These are phyloP conservation scores for Ceratoteleas bidentatus DNA, from an alignment of 1,140 invertebrate genomes.

Conservation along the genomic window DNA sequence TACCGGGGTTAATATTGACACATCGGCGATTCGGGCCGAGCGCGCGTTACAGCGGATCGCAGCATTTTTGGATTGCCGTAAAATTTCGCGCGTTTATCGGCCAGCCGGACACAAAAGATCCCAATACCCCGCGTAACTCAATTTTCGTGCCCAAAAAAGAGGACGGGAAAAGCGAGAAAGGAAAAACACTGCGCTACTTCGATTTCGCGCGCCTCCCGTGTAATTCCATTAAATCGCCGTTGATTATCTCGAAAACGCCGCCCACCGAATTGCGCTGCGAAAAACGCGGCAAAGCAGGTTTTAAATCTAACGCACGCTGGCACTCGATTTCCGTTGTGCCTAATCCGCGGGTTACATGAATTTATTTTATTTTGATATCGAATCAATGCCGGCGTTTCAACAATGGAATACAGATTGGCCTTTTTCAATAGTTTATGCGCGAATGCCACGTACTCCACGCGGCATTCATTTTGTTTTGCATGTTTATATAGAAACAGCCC, in stretches of 20 bases:
- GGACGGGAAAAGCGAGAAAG: too few species aligned
- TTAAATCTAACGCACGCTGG: slow-evolving; percentile 14
- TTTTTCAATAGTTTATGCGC: slow-evolving; percentile 57
- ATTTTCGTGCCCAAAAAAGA: neutral
- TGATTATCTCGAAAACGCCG: slow-evolving; percentile 1
- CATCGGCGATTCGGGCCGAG: too few species aligned
- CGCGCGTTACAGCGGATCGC: too few species aligned
- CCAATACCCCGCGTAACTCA: neutral
- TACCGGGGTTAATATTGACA: too few species aligned
- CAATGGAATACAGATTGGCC: slow-evolving; percentile 61
- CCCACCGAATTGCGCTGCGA: neutral
- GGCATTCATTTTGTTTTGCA: slow-evolving; percentile 50
- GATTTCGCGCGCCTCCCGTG: neutral
- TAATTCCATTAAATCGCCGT: neutral
- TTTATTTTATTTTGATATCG: slow-evolving; percentile 59
- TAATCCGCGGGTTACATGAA: slow-evolving; percentile 41
- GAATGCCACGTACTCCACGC: slow-evolving; percentile 25
- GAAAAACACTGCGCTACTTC: neutral
- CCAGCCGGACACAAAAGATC: neutral
- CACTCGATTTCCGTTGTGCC: slow-evolving; percentile 27
- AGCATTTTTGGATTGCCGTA: too few species aligned
- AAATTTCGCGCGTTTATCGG: too few species aligned
- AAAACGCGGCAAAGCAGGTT: slow-evolving; percentile 1
- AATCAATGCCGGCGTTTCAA: slow-evolving; percentile 43
- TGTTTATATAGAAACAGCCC: slow-evolving; percentile 58